Evolutionary conservation across 2,113 vertebrate genomes (phyloP), one percentile per base, ranked within the genome.

Genomic region (Perccottus glenii): DNA sequence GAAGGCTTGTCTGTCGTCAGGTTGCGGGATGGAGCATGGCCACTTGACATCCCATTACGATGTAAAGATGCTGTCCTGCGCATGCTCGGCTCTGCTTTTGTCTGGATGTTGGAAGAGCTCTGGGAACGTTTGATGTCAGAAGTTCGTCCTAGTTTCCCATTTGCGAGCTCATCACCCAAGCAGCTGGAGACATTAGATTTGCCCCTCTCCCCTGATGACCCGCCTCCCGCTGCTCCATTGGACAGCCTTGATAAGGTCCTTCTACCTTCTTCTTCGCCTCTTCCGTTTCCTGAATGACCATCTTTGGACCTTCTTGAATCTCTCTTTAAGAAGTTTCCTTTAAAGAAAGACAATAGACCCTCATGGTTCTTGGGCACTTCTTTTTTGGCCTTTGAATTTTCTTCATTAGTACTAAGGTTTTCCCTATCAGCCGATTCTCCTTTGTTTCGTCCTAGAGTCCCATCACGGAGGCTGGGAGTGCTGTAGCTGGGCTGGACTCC

Each of bases 91-190:
- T 84, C 85, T 0, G 84, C 76, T 84, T 91, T 95, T 38, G 86
- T 89, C 9, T 91, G 92, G 59, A 95, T 94, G 81, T 84, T 93
- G 67, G 92, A 91, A 11, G 95, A 95, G 85, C 94, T 95, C 65
- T 95, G 94, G 0, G 94, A 94, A 3, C 94, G 93, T 12, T 90
- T 90, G 63, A 95, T 90, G 4, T 93, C 90, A 5, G 80, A 48
- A 0, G 63, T 84, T 53, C 51, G 81, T 60, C 73, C 73, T 2
- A 76, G 61, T 11, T 86, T 89, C 32, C 84, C 89, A 1, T 91
- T 92, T 58, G 80, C 65, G 50, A 90, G 82, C 62, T 88, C 67
- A 11, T 87, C 61, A 44, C 83, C 9, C 3, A 8, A 42, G 14
- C 11, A 82, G 7, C 80, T 47, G 5, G 73, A 77, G 33, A 85